Evolutionary conservation across 2,888 invertebrate genomes (phyloP).

Genomic region (Eueremaeus valkanovi): DNA sequence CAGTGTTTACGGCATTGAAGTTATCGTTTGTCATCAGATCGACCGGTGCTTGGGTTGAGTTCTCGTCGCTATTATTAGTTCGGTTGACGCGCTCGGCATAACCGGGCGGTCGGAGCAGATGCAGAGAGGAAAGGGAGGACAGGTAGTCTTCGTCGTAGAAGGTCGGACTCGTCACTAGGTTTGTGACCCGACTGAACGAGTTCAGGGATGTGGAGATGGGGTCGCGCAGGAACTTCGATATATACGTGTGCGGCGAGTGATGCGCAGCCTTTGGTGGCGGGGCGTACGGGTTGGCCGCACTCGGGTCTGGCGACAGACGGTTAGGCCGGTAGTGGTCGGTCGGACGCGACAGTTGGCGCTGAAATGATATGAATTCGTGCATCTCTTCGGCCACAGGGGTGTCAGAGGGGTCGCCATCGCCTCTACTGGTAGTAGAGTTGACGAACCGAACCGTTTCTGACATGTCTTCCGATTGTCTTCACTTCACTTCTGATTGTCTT

Average conservation of each 20-base stretch:
- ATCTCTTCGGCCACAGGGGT: conserved; percentile 24
- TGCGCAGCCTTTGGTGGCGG: conserved; percentile 28
- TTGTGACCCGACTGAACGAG: conserved; percentile 41
- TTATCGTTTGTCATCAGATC: background rate
- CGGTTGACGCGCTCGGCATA: conserved; percentile 28
- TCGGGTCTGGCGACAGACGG: background rate
- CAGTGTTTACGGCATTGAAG: background rate
- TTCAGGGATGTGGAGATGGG: conserved; percentile 41
- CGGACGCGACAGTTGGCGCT: conserved; percentile 20
- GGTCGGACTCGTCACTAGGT: conserved; percentile 35
- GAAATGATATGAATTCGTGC: conserved; percentile 39
- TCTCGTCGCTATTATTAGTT: background rate
- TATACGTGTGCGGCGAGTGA: conserved; percentile 3
- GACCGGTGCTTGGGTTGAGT: background rate
- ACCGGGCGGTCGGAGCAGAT: conserved; percentile 36
- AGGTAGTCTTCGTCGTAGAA: conserved; percentile 35
- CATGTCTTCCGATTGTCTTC: no score
- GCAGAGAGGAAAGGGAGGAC: background rate
- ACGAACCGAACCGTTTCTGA: conserved; percentile 26
- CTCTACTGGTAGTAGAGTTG: background rate
- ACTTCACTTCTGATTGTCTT: no score
- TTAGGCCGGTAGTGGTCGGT: conserved; percentile 18
- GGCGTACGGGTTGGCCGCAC: conserved; percentile 34
- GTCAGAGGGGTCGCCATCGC: background rate
- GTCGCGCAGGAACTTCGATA: conserved; percentile 39